Evolutionary conservation across 1,140 invertebrate genomes (phyloP), one percentile per base, ranked within the genome.

Genomic region (Halictus rubicundus): DNA sequence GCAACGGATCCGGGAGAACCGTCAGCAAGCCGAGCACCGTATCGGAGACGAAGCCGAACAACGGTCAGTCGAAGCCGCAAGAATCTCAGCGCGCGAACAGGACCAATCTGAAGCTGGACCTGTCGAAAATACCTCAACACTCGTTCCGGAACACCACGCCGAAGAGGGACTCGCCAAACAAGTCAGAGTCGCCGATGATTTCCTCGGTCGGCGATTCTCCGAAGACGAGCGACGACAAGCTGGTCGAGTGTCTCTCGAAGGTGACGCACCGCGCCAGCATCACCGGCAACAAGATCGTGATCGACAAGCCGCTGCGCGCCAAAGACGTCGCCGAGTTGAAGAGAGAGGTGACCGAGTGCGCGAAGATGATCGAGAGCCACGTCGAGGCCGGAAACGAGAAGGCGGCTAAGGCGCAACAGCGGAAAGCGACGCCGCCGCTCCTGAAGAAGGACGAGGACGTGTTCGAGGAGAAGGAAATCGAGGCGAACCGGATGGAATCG

Each of bases 91-190:
- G 89, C 25, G 74, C 85, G 1, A 91, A 80, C 52, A 81, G 91
- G 46, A 87, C 83, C 9, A 91, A 94, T 82, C 92, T 96, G 82
- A 96, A 95, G 92, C 92, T 96, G 82, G 96, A 96, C 91, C 93
- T 96, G 75, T 95, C 94, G 19, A 95, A 94, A 87, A 94, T 95
- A 83, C 94, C 94, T 80, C 92, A 92, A 63, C 90, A 92, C 68
- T 88, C 89, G 12, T 92, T 91, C 61, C 87, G 91, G 52, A 89
- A 86, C 27, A 68, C 79, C 23, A 81, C 87, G 4, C 61, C 86
- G 1, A 90, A 88, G 54, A 90, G 84, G 46, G 92, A 92, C 0
- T 82, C 87, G 4, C 69, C 74, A 0, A 89, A n/a, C n/a, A n/a
- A 87, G 19, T 57, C 72, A 10, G 89, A 89, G 7, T 70, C 68